phyloP scores from a whole-genome alignment of 2,797 vertebrate species.

The Vireo griseus region DNA sequence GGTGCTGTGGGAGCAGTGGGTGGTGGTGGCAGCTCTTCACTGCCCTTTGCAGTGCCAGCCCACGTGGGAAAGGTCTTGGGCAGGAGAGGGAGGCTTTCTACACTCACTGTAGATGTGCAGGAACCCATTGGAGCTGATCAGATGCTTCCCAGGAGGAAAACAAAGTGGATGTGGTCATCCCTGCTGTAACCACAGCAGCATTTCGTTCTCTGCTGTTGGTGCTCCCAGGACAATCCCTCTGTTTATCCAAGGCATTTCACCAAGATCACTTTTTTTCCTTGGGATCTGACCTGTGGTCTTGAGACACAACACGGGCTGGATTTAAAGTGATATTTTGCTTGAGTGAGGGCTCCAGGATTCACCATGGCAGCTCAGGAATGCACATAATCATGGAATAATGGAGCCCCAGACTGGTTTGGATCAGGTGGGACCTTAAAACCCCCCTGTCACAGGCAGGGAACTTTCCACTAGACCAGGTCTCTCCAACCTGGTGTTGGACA shows the following conservation, averaged over 20 bases:
- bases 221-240: neutral
- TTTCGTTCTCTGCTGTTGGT: neutral
- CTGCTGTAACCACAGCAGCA: neutral
- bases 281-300: neutral
- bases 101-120: accelerated
- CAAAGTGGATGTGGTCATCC: neutral
- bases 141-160: neutral
- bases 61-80: accelerated
- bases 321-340: neutral
- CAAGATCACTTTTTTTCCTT: neutral
- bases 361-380: neutral
- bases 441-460: neutral
- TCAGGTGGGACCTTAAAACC: neutral
- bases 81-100: neutral
- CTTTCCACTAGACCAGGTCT: neutral
- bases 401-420: neutral
- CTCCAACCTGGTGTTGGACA: neutral
- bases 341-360: neutral
- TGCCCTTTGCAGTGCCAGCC: neutral
- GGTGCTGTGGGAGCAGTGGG: neutral
- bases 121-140: accelerated
- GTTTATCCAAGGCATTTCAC: neutral
- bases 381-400: neutral
- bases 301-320: neutral
- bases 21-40: neutral